A percentile compares a stretch with the other conserved stretches of the same genome.
Evolutionary conservation across 2,888 invertebrate genomes (phyloP).

Genomic region (Drosophila melanosoma): DNA sequence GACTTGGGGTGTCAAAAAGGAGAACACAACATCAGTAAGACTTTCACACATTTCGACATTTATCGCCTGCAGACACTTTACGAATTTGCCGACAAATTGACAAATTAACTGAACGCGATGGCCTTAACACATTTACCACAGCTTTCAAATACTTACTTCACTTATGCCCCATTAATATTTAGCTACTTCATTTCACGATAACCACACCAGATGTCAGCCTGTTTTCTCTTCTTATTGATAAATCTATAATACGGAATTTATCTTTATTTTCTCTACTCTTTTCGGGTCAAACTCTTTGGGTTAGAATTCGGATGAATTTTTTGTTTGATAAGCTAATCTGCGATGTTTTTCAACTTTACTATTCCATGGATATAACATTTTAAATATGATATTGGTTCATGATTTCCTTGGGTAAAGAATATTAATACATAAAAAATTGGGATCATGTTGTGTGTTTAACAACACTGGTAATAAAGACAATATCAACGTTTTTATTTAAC

Average conservation of each 20-base stretch:
- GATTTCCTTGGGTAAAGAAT: not conserved
- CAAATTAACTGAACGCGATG: constrained; percentile 31
- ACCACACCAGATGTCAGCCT: not conserved
- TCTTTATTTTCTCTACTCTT: not conserved
- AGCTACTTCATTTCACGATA: constrained; percentile 3
- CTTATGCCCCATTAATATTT: not conserved
- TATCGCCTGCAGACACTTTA: constrained; percentile 44
- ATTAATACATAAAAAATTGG: not conserved
- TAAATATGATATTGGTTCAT: not conserved
- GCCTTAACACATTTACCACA: constrained; percentile 11
- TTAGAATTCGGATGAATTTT: not conserved
- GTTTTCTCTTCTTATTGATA: not conserved
- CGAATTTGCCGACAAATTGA: constrained; percentile 16
- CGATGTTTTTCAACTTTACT: not conserved
- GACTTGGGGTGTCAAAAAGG: constrained; percentile 15
- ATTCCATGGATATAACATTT: not conserved
- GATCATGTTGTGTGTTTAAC: not conserved
- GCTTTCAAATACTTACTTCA: not conserved
- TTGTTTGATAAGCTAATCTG: not conserved
- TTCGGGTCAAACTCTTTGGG: not conserved
- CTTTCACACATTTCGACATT: constrained; percentile 53
- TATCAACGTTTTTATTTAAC: constrained; percentile 1
- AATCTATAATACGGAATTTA: not conserved
- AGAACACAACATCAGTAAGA: constrained; percentile 6
- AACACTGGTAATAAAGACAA: not conserved